Conservation (phyloP, 2,797 vertebrate genomes). For the Corythornis leucogaster region DNA sequence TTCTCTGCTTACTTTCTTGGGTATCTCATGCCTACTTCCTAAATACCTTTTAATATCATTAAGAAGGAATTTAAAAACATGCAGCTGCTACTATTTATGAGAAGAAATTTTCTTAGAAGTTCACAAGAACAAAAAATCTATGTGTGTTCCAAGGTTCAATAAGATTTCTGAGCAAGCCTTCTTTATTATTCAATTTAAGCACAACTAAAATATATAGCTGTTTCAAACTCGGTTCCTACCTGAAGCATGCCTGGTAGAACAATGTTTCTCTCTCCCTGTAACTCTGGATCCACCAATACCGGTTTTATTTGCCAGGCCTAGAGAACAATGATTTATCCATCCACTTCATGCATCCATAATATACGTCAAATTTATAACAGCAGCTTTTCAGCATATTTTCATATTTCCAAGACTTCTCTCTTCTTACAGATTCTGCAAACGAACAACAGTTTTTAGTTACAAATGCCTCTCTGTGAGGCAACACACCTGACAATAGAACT, state of each 20-base stretch:
- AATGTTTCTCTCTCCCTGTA: conserved; percentile 51
- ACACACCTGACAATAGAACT: conserved; percentile 42
- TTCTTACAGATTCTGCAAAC: conserved; percentile 64
- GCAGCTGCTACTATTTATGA: not conserved
- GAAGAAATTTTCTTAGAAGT: conserved; percentile 23
- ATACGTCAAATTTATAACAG: conserved; percentile 67
- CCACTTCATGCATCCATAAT: conserved; percentile 40
- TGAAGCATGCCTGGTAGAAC: conserved; percentile 57
- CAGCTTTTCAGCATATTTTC: conserved; percentile 70
- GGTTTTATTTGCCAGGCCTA: conserved; percentile 52
- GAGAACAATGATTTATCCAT: conserved; percentile 67
- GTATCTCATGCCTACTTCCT: not conserved
- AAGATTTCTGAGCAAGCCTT: conserved; percentile 40
- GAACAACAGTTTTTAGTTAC: conserved; percentile 74
- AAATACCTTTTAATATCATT: not conserved
- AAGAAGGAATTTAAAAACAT: not conserved
- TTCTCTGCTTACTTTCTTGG: not conserved
- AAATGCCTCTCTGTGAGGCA: conserved; percentile 75
- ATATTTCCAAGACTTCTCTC: conserved; percentile 53
- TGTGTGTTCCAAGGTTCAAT: not conserved
- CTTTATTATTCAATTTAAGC: conserved; percentile 62
- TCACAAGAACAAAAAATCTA: not conserved
- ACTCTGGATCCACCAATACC: conserved; percentile 47
- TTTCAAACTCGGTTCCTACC: conserved; percentile 48
- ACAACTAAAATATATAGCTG: conserved; percentile 51